Percentiles rank a stretch among this genome's conserved stretches.
phyloP scores from a whole-genome alignment of 2,888 invertebrate genomes.

The Nomada ruficornis region DNA sequence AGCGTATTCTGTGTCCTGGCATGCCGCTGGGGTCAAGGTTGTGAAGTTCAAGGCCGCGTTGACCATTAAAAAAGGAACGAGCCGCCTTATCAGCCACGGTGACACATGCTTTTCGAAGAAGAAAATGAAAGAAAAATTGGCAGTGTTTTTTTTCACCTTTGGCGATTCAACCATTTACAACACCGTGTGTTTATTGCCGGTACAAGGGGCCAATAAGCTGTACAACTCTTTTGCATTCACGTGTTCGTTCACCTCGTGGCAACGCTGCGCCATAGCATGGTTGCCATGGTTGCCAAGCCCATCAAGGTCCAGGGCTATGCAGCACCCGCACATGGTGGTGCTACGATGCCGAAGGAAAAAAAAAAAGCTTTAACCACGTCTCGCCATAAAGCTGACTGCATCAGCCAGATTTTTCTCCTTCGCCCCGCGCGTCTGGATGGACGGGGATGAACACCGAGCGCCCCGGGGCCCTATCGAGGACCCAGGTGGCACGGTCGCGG shows the following conservation, averaged over 20 bases:
- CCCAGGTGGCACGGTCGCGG: conserved; percentile 29
- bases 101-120: background rate
- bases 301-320: conserved; percentile 68
- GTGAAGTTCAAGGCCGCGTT: conserved; percentile 67
- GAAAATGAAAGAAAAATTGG: background rate
- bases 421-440: conserved; percentile 19
- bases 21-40: conserved; percentile 49
- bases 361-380: conserved; percentile 62
- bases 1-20: conserved; percentile 32
- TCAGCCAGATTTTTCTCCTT: conserved; percentile 61
- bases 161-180: background rate
- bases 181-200: conserved; percentile 41
- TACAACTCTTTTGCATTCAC: conserved; percentile 70
- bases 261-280: conserved; percentile 64
- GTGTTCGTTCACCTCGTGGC: conserved; percentile 71
- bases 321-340: conserved; percentile 71
- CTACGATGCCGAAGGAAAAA: conserved; percentile 45
- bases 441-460: conserved; percentile 3
- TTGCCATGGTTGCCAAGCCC: conserved; percentile 75
- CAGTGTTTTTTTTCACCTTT: background rate
- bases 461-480: conserved; percentile 13
- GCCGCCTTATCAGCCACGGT: conserved; percentile 12
- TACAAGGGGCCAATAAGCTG: conserved; percentile 57
- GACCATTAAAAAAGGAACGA: conserved; percentile 37
- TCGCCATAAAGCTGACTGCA: conserved; percentile 53